phyloP scores from a whole-genome alignment of 2,797 vertebrate genomes.

The Acanthiza pusilla region DNA sequence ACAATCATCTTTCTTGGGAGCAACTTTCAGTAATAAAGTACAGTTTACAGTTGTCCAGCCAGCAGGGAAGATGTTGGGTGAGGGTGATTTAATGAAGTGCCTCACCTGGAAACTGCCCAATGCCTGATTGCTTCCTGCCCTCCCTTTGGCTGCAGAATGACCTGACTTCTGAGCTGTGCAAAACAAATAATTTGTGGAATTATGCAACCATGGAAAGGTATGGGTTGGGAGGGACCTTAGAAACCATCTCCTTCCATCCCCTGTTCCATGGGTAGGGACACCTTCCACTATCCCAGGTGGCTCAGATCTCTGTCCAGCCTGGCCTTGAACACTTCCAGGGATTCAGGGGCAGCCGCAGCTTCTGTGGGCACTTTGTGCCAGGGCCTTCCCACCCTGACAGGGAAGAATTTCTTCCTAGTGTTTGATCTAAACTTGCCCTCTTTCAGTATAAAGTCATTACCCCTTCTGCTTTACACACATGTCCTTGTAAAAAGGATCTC shows the following conservation, averaged over 20 bases:
- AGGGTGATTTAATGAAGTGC: background rate
- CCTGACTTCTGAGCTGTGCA: background rate
- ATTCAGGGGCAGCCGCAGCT: background rate
- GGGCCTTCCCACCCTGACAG: background rate
- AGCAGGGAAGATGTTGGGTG: rapidly evolving
- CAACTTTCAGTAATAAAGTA: background rate
- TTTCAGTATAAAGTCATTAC: background rate
- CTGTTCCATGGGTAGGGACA: no score
- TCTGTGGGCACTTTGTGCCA: background rate
- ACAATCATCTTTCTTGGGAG: background rate
- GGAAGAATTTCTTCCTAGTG: background rate
- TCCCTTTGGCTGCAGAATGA: background rate
- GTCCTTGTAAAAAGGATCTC: background rate
- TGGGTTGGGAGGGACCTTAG: background rate
- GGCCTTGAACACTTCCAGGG: background rate
- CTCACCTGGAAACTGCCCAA: background rate
- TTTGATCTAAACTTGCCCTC: background rate
- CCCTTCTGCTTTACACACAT: background rate
- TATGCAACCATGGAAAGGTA: background rate
- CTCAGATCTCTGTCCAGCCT: background rate
- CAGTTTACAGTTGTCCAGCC: background rate
- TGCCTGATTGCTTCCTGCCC: background rate
- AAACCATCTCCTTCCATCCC: rapidly evolving
- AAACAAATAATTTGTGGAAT: background rate
- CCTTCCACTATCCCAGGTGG: background rate